Conservation (phyloP, 1,140 invertebrate genomes). For the Penaeus chinensis region DNA sequence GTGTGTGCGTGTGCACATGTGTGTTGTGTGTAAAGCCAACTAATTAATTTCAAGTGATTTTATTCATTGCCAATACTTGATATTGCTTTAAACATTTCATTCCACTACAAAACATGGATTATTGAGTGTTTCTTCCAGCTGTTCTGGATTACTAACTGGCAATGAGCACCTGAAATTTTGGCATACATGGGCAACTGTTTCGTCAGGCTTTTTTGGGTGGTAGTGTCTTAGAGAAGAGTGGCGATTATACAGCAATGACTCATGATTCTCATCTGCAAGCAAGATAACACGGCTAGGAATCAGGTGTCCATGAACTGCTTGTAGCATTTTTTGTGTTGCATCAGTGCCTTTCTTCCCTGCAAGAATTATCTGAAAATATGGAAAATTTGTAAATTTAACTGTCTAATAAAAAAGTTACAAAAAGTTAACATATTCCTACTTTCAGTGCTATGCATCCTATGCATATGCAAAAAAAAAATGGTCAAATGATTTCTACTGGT, state of each 20-base stretch:
- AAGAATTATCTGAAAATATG: slow-evolving; percentile 69
- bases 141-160: slow-evolving; percentile 78
- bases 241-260: slow-evolving; percentile 58
- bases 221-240: slow-evolving; percentile 65
- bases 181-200: slow-evolving; percentile 84
- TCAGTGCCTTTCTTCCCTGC: slow-evolving; percentile 76
- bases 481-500: neutral
- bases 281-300: slow-evolving; percentile 80
- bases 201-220: slow-evolving; percentile 69
- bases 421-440: slow-evolving; percentile 36
- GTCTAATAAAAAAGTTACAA: slow-evolving; percentile 64
- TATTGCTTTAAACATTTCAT: no score
- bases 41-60: no score
- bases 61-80: no score
- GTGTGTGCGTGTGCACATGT: no score
- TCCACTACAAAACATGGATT: neutral
- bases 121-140: slow-evolving; percentile 76
- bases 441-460: no score
- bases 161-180: slow-evolving; percentile 82
- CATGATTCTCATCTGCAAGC: slow-evolving; percentile 73
- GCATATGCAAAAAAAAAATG: neutral
- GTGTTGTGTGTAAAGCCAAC: no score
- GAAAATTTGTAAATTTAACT: neutral
- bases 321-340: slow-evolving; percentile 75
- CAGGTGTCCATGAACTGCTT: slow-evolving; percentile 75